phyloP scores from a whole-genome alignment of 1,140 invertebrate species.

The Elymnias hypermnestra region DNA sequence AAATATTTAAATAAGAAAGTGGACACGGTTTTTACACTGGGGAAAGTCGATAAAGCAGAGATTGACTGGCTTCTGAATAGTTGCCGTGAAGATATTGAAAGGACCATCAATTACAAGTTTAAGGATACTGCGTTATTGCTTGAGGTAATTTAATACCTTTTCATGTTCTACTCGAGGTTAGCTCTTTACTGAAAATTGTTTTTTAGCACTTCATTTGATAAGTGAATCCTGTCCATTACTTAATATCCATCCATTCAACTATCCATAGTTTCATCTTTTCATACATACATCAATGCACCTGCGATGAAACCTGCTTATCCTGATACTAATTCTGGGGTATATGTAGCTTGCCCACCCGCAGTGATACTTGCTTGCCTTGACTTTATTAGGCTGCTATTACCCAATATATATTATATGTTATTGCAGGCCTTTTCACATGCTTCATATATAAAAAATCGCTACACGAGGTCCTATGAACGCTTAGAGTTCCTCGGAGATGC shows the following conservation, averaged over 20 bases:
- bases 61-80: conserved; percentile 69
- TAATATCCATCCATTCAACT: too few species aligned
- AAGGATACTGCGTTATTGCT: conserved; percentile 76
- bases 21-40: conserved; percentile 43
- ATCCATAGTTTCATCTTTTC: neutral
- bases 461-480: conserved; percentile 95
- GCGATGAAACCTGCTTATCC: too few species aligned
- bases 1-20: conserved; percentile 32
- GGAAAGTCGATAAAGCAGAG: conserved; percentile 31
- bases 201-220: too few species aligned
- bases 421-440: conserved; percentile 93
- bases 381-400: too few species aligned
- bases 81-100: conserved; percentile 77
- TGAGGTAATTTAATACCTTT: conserved; percentile 71
- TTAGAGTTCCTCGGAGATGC: conserved; percentile 98
- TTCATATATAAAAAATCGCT: conserved; percentile 89
- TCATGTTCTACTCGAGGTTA: too few species aligned
- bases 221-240: too few species aligned
- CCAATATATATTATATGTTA: too few species aligned
- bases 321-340: too few species aligned
- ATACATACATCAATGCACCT: too few species aligned
- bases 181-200: too few species aligned
- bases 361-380: too few species aligned
- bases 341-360: too few species aligned
- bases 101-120: conserved; percentile 82